These are phyloP conservation scores for Lagopus muta DNA, from an alignment of 2,113 vertebrate species.

Conservation along the genomic window DNA sequence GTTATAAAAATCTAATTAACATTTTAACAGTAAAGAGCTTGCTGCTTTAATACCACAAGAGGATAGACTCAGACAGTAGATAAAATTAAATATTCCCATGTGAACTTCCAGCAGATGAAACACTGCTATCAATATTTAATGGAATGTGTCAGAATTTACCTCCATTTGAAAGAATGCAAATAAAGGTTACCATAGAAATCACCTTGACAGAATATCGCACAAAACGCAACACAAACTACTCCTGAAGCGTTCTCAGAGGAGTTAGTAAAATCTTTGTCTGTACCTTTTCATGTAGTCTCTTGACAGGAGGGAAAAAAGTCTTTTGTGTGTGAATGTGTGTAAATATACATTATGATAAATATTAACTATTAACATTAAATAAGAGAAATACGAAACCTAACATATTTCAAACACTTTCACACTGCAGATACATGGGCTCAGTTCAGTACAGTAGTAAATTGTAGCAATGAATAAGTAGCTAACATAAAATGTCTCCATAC, in stretches of 20 bases:
- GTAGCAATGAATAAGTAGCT: neutral
- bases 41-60: constrained; percentile 64
- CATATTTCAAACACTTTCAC: neutral
- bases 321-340: neutral
- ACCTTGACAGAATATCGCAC: constrained; percentile 70
- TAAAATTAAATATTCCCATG: constrained; percentile 78
- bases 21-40: constrained; percentile 78
- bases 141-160: constrained; percentile 75
- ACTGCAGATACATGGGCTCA: neutral
- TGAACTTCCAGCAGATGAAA: constrained; percentile 68
- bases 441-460: neutral
- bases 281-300: constrained; percentile 25
- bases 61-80: constrained; percentile 72
- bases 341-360: neutral
- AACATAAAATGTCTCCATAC: neutral
- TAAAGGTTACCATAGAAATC: constrained; percentile 77
- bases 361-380: neutral
- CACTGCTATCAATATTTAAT: constrained; percentile 79
- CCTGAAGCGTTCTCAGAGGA: constrained; percentile 48
- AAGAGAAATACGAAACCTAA: neutral
- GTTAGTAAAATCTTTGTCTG: constrained; percentile 2
- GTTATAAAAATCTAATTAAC: constrained; percentile 83
- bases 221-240: constrained; percentile 58
- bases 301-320: constrained; percentile 1
- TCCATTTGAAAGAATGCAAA: constrained; percentile 76